These are phyloP conservation scores for Tapera naevia DNA, from an alignment of 2,797 vertebrate species.

Conservation along the genomic window DNA sequence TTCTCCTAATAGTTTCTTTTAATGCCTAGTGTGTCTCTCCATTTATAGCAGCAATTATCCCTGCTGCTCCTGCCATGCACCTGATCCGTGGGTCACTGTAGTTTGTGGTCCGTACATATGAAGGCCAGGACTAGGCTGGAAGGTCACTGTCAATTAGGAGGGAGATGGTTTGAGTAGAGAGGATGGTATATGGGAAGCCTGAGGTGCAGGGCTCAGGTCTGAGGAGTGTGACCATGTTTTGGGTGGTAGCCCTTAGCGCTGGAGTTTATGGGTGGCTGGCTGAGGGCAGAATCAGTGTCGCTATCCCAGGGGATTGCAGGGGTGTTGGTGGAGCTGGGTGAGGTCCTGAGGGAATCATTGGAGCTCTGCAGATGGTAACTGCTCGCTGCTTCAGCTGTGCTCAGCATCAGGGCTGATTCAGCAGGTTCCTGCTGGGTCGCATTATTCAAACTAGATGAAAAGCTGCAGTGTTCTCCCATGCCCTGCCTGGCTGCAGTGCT, in stretches of 20 bases:
- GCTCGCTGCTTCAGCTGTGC: background rate
- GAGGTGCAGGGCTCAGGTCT: background rate
- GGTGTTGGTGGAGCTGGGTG: background rate
- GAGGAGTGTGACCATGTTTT: background rate
- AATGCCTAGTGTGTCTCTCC: background rate
- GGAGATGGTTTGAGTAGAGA: background rate
- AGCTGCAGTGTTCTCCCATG: background rate
- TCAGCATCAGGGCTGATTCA: background rate
- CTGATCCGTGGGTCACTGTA: rapidly evolving
- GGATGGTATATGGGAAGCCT: rapidly evolving
- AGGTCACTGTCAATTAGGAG: background rate
- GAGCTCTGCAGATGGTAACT: background rate
- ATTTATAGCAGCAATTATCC: background rate
- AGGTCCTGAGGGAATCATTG: background rate
- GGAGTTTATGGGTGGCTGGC: background rate
- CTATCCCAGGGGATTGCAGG: background rate
- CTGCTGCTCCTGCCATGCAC: background rate
- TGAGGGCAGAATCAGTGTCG: background rate
- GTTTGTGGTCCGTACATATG: rapidly evolving
- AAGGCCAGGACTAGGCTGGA: background rate
- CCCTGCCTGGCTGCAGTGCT: background rate
- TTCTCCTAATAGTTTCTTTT: background rate
- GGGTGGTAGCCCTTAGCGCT: rapidly evolving
- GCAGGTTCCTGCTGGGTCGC: background rate
- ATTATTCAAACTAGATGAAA: background rate